Conservation (phyloP, 2,797 vertebrate species). For the Ibycter americanus region DNA sequence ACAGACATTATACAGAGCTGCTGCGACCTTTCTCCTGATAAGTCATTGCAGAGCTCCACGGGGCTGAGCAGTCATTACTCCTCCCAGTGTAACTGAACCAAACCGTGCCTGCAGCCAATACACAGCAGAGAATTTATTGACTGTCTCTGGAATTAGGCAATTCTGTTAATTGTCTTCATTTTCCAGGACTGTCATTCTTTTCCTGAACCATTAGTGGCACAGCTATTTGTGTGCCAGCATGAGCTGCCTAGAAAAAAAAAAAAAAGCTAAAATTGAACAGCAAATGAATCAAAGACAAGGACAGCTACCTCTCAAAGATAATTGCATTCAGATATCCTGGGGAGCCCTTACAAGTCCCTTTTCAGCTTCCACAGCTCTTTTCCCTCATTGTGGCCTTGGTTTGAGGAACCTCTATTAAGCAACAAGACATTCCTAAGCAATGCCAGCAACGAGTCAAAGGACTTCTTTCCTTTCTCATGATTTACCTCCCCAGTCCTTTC, state of each 20-base stretch:
- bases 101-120: not conserved
- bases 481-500: not conserved
- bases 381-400: not conserved
- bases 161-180: slow-evolving; percentile 17
- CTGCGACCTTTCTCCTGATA: not conserved
- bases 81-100: not conserved
- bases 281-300: not conserved
- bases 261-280: not conserved
- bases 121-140: not conserved
- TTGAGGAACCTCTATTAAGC: not conserved
- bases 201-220: not conserved
- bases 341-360: not conserved
- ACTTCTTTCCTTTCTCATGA: not conserved
- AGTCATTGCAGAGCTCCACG: not conserved
- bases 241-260: not conserved
- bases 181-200: not conserved
- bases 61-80: not conserved
- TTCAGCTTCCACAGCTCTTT: not conserved
- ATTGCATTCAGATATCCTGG: not conserved
- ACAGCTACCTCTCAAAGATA: not conserved
- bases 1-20: not conserved
- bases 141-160: slow-evolving; percentile 18
- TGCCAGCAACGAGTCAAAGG: not conserved
- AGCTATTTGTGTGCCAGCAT: slow-evolving; percentile 7
- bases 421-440: not conserved